Base-by-base conservation (phyloP, 2,797 vertebrate genomes). In the Peromyscus eremicus region DNA sequence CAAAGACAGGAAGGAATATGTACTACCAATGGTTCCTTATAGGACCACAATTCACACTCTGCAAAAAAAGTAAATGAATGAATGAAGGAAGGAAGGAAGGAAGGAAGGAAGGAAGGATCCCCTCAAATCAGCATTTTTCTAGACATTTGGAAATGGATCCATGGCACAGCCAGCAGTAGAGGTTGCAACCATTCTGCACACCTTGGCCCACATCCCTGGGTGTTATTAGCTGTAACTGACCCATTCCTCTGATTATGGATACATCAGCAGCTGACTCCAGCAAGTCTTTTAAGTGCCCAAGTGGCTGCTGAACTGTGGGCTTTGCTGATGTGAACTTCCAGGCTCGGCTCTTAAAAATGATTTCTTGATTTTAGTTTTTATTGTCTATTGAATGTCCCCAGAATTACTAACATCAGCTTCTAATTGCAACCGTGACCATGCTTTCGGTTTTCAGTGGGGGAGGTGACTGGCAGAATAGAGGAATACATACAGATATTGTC, bases 181-280 rank as follows among this genome's bases (percentile, higher is more conserved):
- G 27, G 27, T 16, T 75, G 4, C 37, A 29, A 52, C 1, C 64
- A 4, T 6, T 5, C 8, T 4, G n/a, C 19, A 27, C 13, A 6
- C 29, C 0, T 0, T 7, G 7, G 43, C 43, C 90, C 1, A 1
- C 0, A 21, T 29, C 49, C 71, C 91, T 3, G 29, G 0, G 23
- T 21, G 0, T 0, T 19, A 57, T 2, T n/a, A 37, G 12, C 29
- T 0, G 0, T 5, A 6, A 37, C 9, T 0, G 19, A 0, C 3
- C 8, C n/a, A 11, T 43, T 1, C 21, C n/a, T 13, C 12, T 34
- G 16, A 21, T 14, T 0, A 40, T 0, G 1, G 76, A 73, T 46
- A 17, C 4, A 5, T 27, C 14, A 49, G 0, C 1, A 27, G 17
- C 60, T 2, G 27, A n/a, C 73, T 32, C 43, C 3, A 34, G 6